Evolutionary conservation across 2,797 vertebrate genomes (phyloP).

Genomic region (Anguilla marmorata): DNA sequence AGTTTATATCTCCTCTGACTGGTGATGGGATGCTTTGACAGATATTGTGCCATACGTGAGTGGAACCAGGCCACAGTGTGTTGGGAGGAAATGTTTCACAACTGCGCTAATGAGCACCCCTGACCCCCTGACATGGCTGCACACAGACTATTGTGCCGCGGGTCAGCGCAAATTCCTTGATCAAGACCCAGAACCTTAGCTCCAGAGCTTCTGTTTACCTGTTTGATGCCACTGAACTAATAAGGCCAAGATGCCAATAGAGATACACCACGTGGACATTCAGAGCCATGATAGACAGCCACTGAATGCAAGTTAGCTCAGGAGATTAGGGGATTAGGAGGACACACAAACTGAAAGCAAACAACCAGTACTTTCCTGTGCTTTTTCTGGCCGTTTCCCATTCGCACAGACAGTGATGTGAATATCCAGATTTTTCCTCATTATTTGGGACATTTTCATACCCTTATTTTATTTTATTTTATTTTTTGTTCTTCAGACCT

Average conservation of each 20-base stretch:
- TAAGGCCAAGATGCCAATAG: constrained; percentile 49
- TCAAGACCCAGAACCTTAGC: constrained; percentile 50
- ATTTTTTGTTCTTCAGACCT: neutral
- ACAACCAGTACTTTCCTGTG: neutral
- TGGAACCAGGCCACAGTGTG: neutral
- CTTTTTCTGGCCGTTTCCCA: neutral
- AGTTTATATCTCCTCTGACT: neutral
- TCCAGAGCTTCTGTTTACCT: constrained; percentile 51
- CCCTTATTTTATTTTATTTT: neutral
- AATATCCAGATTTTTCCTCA: neutral
- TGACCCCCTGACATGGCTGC: constrained; percentile 44
- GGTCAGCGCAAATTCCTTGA: constrained; percentile 53
- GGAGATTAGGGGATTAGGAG: constrained; percentile 16
- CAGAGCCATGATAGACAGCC: neutral
- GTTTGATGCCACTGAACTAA: constrained; percentile 59
- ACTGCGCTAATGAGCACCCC: constrained; percentile 49
- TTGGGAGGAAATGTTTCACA: constrained; percentile 27
- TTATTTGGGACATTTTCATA: neutral
- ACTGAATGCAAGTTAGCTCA: neutral
- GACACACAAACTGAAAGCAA: constrained; percentile 7
- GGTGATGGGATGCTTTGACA: neutral
- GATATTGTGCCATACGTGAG: neutral
- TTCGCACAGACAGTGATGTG: neutral
- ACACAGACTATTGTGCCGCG: constrained; percentile 50
- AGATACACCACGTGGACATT: constrained; percentile 27